Conservation (phyloP, 2,888 invertebrate genomes). For the Drosophila meridiana region DNA sequence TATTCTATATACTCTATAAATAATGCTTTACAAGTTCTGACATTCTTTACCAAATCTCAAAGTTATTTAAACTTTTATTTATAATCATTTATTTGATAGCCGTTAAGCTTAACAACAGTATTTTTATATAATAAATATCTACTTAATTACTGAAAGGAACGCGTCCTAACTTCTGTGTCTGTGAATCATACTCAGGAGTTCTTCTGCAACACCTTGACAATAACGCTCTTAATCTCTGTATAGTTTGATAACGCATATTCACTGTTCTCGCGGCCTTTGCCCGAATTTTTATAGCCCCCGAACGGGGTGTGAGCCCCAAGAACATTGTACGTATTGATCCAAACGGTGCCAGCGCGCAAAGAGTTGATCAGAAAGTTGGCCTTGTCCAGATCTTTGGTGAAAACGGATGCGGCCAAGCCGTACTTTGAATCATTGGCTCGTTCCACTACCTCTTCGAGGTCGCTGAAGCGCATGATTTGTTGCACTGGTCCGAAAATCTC, state of each 20-base stretch:
- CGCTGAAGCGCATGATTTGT: slow-evolving; percentile 94
- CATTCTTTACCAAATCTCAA: neutral
- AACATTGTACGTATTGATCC: slow-evolving; percentile 97
- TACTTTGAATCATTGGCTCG: slow-evolving; percentile 95
- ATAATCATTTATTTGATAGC: neutral
- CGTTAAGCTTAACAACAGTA: neutral
- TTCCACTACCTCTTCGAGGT: slow-evolving; percentile 94
- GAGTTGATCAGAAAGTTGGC: slow-evolving; percentile 92
- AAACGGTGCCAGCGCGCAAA: slow-evolving; percentile 91
- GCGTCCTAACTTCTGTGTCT: neutral
- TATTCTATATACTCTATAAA: neutral
- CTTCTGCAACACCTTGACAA: slow-evolving; percentile 90
- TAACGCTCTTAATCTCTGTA: slow-evolving; percentile 96
- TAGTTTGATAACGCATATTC: slow-evolving; percentile 96
- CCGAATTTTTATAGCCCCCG: slow-evolving; percentile 98
- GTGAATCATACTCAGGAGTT: slow-evolving; percentile 87
- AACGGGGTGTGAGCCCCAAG: slow-evolving; percentile 92
- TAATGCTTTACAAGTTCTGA: too few relatives aligned
- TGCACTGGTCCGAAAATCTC: slow-evolving; percentile 99
- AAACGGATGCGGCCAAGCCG: slow-evolving; percentile 96
- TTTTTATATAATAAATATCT: neutral
- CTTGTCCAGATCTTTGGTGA: slow-evolving; percentile 95
- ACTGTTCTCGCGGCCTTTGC: slow-evolving; percentile 97
- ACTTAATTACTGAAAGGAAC: neutral
- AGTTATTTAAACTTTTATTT: neutral